phyloP scores from a whole-genome alignment of 2,113 vertebrate species.

The Puma concolor region DNA sequence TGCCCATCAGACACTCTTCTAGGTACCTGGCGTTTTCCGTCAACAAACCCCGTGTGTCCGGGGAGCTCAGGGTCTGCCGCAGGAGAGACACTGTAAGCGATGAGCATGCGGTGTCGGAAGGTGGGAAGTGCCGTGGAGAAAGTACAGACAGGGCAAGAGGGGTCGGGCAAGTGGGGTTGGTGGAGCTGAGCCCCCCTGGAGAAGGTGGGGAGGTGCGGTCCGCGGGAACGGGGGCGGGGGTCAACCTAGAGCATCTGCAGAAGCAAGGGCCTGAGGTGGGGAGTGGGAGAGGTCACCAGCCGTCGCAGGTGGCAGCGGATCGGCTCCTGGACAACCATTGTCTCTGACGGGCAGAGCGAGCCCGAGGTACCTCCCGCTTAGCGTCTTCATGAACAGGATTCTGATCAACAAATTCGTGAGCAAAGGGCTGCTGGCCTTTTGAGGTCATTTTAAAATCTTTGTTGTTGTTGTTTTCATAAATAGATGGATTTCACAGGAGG shows the following conservation, averaged over 20 bases:
- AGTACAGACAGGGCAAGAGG: fast-evolving
- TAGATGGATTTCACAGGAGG: neutral
- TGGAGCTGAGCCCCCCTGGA: neutral
- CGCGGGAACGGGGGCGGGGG: neutral
- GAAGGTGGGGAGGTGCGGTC: neutral
- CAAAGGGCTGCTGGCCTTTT: neutral
- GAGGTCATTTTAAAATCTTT: neutral
- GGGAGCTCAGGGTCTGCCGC: fast-evolving
- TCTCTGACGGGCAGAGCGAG: neutral
- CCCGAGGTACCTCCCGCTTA: fast-evolving
- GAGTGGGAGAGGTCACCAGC: neutral
- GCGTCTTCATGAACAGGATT: neutral
- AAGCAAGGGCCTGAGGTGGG: neutral
- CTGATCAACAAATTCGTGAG: neutral
- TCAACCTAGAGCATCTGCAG: neutral
- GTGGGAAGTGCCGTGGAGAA: neutral
- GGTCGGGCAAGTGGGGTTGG: fast-evolving
- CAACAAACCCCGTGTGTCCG: fast-evolving
- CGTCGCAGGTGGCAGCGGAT: fast-evolving
- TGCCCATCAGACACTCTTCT: no score
- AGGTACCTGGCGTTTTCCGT: neutral
- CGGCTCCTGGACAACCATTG: fast-evolving
- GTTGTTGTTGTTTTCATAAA: neutral
- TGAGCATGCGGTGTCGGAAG: fast-evolving
- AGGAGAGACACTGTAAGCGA: neutral